Conservation (phyloP, 30 jellyfish, hydroid and myxozoan species). For the Catostylus mosaicus region DNA sequence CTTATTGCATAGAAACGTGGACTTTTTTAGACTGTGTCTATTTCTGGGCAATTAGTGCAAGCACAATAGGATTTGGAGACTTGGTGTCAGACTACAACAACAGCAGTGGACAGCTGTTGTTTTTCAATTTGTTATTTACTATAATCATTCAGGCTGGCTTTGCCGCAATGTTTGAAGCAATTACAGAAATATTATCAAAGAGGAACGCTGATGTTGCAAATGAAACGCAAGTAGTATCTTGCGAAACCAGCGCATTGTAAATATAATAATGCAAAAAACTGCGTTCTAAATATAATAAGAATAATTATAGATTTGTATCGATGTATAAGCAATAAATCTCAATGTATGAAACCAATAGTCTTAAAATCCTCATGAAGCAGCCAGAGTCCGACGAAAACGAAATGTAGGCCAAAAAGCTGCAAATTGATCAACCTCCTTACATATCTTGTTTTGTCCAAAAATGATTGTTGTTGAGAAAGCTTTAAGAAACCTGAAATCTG, state of each 20-base stretch:
- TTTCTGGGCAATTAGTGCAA: slow-evolving; percentile 48
- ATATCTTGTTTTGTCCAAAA: too few relatives aligned
- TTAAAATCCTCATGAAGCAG: too few relatives aligned
- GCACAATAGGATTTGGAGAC: slow-evolving; percentile 59
- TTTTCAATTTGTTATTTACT: slow-evolving; percentile 1
- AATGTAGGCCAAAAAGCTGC: too few relatives aligned
- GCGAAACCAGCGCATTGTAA: neutral
- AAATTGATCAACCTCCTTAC: too few relatives aligned
- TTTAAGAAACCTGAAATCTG: too few relatives aligned
- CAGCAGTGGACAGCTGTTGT: neutral
- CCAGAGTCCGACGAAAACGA: too few relatives aligned
- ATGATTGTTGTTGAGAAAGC: too few relatives aligned
- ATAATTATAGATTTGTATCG: too few relatives aligned
- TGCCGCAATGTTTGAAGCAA: slow-evolving; percentile 3
- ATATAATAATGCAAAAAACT: too few relatives aligned
- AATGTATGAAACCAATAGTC: too few relatives aligned
- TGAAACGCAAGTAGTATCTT: neutral
- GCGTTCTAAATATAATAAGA: too few relatives aligned
- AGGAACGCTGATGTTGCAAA: neutral
- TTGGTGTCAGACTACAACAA: neutral
- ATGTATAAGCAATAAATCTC: too few relatives aligned
- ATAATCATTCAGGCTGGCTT: slow-evolving; percentile 20
- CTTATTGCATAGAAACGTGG: slow-evolving; percentile 2
- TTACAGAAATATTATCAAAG: slow-evolving; percentile 1
- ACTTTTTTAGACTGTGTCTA: slow-evolving; percentile 19